Evolutionary conservation across 2,113 vertebrate species (phyloP).

Genomic region (Zootoca vivipara): DNA sequence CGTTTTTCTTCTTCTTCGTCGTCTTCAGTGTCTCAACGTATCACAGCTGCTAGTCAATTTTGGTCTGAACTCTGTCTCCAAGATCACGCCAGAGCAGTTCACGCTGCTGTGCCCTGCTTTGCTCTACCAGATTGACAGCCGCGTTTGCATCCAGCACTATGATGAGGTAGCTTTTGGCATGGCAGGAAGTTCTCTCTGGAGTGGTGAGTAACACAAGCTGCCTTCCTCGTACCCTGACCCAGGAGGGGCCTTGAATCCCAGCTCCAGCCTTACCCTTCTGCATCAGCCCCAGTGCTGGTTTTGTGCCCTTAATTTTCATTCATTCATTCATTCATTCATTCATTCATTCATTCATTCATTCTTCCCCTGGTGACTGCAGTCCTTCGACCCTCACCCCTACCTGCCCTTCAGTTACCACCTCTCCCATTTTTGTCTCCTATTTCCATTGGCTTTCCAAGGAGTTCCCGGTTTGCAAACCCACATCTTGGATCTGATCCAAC

Average conservation of each 20-base stretch:
- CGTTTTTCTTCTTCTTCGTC: neutral
- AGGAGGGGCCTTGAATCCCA: neutral
- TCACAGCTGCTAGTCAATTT: constrained; percentile 84
- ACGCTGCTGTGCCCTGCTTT: constrained; percentile 85
- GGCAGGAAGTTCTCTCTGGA: constrained; percentile 52
- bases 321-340: neutral
- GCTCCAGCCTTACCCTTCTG: neutral
- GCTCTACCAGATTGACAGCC: constrained; percentile 87
- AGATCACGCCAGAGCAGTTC: constrained; percentile 83
- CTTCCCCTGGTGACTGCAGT: neutral
- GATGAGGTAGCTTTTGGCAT: constrained; percentile 48
- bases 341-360: neutral
- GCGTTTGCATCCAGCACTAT: constrained; percentile 81
- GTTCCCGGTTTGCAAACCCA: neutral
- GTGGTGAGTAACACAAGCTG: constrained; percentile 59
- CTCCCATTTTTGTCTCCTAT: neutral
- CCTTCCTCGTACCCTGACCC: neutral
- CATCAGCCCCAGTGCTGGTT: neutral
- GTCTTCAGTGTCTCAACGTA: constrained; percentile 81
- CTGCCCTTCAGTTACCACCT: neutral
- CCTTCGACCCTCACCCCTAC: neutral
- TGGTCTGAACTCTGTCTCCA: constrained; percentile 73
- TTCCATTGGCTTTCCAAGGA: too few relatives aligned
- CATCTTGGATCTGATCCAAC: neutral
- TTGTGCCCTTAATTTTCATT: neutral